Evolutionary conservation across 2,888 invertebrate genomes (phyloP).

Genomic region (Acanthococcus lagerstroemiae): DNA sequence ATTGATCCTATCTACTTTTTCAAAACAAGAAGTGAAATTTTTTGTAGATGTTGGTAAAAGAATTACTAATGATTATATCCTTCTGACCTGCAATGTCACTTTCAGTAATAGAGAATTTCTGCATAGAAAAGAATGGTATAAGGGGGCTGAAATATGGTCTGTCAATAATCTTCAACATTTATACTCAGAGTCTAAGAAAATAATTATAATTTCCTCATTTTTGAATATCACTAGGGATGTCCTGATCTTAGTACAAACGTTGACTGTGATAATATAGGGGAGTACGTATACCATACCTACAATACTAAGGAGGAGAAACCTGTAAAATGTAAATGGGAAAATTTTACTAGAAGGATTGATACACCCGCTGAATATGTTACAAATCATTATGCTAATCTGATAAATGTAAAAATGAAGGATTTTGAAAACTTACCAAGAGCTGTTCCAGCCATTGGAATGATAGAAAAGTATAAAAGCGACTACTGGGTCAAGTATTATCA

Average conservation of each 20-base stretch:
- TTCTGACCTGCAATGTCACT: no score
- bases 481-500: not conserved
- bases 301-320: not conserved
- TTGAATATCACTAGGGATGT: not conserved
- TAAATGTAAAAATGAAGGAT: not conserved
- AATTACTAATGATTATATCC: no score
- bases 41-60: no score
- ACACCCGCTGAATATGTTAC: not conserved
- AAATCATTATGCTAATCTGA: not conserved
- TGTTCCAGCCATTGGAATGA: not conserved
- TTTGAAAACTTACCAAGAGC: not conserved
- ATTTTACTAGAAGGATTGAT: conserved; percentile 1
- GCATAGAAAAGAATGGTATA: not conserved
- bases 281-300: not conserved
- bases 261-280: conserved; percentile 4
- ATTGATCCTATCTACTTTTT: no score
- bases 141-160: not conserved
- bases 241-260: not conserved
- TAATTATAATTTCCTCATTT: not conserved
- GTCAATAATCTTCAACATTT: not conserved
- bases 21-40: no score
- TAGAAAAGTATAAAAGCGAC: not conserved
- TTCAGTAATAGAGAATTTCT: no score
- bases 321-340: conserved; percentile 1
- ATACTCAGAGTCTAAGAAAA: not conserved